A percentile compares a stretch with the other conserved stretches of the same genome.
Conservation (phyloP, 2,888 invertebrate genomes). For the Caenorhabditis japonica region DNA sequence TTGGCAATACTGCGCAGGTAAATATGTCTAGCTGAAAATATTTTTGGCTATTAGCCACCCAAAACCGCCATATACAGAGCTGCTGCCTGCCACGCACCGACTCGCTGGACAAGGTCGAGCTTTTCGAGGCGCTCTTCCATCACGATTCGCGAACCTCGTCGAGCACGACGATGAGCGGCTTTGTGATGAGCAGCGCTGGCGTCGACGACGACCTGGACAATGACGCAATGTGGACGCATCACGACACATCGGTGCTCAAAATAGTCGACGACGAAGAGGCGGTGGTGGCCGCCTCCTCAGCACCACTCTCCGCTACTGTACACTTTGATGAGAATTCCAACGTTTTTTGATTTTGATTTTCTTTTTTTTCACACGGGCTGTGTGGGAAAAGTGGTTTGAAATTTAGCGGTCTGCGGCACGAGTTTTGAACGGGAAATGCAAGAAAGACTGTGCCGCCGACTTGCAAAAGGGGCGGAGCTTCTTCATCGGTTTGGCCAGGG, state of each 20-base stretch:
- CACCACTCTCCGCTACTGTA: slow-evolving; percentile 1
- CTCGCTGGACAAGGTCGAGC: slow-evolving; percentile 31
- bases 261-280: slow-evolving; percentile 38
- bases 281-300: not conserved
- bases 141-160: slow-evolving; percentile 13
- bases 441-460: too few relatives aligned
- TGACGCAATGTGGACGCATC: slow-evolving; percentile 36
- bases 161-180: not conserved
- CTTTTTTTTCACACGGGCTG: not conserved
- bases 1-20: slow-evolving; percentile 31
- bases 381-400: too few relatives aligned
- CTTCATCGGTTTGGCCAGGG: too few relatives aligned
- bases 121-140: slow-evolving; percentile 33
- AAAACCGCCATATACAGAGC: slow-evolving; percentile 9
- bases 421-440: too few relatives aligned
- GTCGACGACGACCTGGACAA: slow-evolving; percentile 7
- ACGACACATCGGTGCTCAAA: slow-evolving; percentile 30
- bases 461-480: too few relatives aligned
- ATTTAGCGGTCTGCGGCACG: too few relatives aligned
- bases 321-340: slow-evolving; percentile 22
- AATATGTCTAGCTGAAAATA: not conserved
- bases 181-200: not conserved
- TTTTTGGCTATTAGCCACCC: not conserved
- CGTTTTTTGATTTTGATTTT: slow-evolving; percentile 9
- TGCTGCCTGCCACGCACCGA: slow-evolving; percentile 45